Conservation (phyloP, 2,797 vertebrate genomes). For the Manis pentadactyla region DNA sequence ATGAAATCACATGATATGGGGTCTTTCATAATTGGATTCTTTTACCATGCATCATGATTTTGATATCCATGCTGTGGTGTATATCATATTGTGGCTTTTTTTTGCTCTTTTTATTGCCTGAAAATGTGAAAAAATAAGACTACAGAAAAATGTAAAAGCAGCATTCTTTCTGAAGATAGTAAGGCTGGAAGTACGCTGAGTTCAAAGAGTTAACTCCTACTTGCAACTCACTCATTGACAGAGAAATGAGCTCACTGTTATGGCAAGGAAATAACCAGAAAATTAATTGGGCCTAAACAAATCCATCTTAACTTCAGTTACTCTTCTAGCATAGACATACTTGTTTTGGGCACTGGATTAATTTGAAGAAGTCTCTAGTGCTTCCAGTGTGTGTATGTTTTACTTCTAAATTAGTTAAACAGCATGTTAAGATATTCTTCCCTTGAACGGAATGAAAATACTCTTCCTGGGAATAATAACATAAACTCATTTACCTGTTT, state of each 20-base stretch:
- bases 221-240: neutral
- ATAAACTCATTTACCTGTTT: neutral
- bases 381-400: neutral
- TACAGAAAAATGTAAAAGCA: neutral
- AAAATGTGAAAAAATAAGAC: neutral
- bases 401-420: constrained; percentile 12
- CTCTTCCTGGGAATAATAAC: constrained; percentile 9
- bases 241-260: neutral
- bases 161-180: neutral
- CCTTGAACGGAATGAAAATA: neutral
- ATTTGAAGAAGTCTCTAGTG: neutral
- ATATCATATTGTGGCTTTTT: neutral
- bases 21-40: neutral
- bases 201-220: neutral
- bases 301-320: constrained; percentile 8
- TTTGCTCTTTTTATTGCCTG: neutral
- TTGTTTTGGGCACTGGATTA: neutral
- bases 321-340: neutral
- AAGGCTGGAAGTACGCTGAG: neutral
- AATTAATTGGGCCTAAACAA: constrained; percentile 23
- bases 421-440: constrained; percentile 13
- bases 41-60: neutral
- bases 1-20: neutral
- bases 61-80: neutral
- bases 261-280: constrained; percentile 1